Base-by-base conservation (phyloP, 1,140 invertebrate genomes). In the Saxidomus purpurata region DNA sequence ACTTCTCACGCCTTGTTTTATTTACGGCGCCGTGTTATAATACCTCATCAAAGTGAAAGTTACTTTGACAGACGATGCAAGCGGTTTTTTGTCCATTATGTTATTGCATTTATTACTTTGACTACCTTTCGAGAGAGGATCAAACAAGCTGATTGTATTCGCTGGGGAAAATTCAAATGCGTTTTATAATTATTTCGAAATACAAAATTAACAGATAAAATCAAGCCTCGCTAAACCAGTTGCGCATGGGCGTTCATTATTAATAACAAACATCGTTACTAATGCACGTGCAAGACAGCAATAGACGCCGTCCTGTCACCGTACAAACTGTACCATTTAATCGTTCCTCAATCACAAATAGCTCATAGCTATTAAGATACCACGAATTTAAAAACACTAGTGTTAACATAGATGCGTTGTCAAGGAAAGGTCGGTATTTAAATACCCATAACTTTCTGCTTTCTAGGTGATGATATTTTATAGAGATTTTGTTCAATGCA, bases 51-150 rank as follows among this genome's bases (percentile, higher is more conserved):
- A 77, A 52, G 22, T 40, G 69, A 74, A 40, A 74, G 4, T 43
- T 74, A 22, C 74, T 77, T 77, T 77, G 74, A 77, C 34, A 47
- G n/a, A 28, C 25, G 74, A 77, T 47, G 74, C 40, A 28, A 11
- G 3, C 2, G 36, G 8, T 17, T 71, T 71, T 71, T 71, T 71
- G 34, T 71, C 67, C 67, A 71, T 71, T 71, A 71, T 71, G 9
- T 6, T 15, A 71, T 40, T 38, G 17, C 17, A 19, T 71, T 71
- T 71, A 36, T 38, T 36, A 71, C 67, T 38, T 38, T 71, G 34
- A 71, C 1, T 36, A 38, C 25, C 22, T 63, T 6, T 28, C 9
- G 59, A 15, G 25, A 25, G 3, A 28, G 25, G 59, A 63, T 63
- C 59, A 63, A 63, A 63, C 59, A 63, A 63, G 28, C 19, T 63